phyloP scores from a whole-genome alignment of 1,140 invertebrate genomes.

The Melipona quadrifasciata region DNA sequence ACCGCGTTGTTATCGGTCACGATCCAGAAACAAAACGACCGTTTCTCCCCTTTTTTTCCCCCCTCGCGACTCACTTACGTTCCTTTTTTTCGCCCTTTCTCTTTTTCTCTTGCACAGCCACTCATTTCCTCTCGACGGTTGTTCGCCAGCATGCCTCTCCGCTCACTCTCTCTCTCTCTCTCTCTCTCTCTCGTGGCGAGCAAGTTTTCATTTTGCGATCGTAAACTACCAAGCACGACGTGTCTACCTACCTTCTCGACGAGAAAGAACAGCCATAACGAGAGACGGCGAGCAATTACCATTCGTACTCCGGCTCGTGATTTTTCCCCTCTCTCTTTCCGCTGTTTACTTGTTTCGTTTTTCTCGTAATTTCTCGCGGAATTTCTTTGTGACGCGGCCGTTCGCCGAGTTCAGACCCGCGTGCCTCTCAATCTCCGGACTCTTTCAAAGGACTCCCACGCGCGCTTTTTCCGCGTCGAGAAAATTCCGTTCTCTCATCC shows the following conservation, averaged over 20 bases:
- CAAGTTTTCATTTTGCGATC: conserved; percentile 11
- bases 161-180: too few relatives aligned
- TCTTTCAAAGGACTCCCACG: not conserved
- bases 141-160: not conserved
- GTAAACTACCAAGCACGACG: not conserved
- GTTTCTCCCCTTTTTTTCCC: not conserved
- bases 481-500: not conserved
- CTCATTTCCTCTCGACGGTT: not conserved
- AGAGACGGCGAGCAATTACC: conserved; percentile 28
- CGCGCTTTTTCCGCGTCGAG: too few relatives aligned
- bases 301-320: not conserved
- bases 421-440: not conserved
- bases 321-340: conserved; percentile 7
- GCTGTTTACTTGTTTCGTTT: not conserved
- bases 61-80: too few relatives aligned
- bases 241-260: conserved; percentile 9
- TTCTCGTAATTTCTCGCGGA: not conserved
- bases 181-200: too few relatives aligned
- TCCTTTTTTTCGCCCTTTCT: not conserved
- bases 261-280: conserved; percentile 20
- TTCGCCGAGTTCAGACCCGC: not conserved
- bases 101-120: not conserved
- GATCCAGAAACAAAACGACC: conserved; percentile 4
- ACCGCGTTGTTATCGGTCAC: conserved; percentile 9
- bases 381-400: not conserved